Conservation (phyloP, 2,888 invertebrate species). For the Clostera curtula region DNA sequence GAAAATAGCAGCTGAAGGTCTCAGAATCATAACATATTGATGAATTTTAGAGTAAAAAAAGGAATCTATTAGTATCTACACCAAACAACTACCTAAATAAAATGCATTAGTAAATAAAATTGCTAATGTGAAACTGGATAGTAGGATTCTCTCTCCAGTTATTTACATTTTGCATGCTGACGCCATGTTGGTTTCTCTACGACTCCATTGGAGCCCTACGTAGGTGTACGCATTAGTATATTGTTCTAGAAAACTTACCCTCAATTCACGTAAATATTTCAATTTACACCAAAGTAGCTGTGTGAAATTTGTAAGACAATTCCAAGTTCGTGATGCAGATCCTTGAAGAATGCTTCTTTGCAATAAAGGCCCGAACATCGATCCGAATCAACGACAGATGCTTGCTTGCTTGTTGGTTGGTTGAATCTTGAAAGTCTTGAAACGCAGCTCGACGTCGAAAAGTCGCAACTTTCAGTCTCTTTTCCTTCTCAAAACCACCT, state of each 20-base stretch:
- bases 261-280: slow-evolving; percentile 66
- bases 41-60: neutral
- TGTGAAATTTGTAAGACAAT: slow-evolving; percentile 77
- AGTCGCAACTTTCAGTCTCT: slow-evolving; percentile 25
- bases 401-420: slow-evolving; percentile 46
- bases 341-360: slow-evolving; percentile 79
- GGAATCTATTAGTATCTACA: neutral
- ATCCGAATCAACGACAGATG: slow-evolving; percentile 72
- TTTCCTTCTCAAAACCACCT: slow-evolving; percentile 21
- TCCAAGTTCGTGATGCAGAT: slow-evolving; percentile 81
- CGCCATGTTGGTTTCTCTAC: slow-evolving; percentile 70
- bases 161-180: slow-evolving; percentile 70
- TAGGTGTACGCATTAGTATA: slow-evolving; percentile 30
- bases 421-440: too few relatives aligned
- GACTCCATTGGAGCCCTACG: slow-evolving; percentile 57
- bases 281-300: slow-evolving; percentile 78
- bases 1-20: too few relatives aligned
- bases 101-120: slow-evolving; percentile 11
- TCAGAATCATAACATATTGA: too few relatives aligned
- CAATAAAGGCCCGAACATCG: slow-evolving; percentile 80
- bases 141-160: slow-evolving; percentile 52
- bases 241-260: slow-evolving; percentile 63
- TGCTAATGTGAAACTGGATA: slow-evolving; percentile 25
- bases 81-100: slow-evolving; percentile 4
- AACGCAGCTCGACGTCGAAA: slow-evolving; percentile 41